Base-by-base conservation (phyloP, 2,113 vertebrate genomes). In the Urocolius indicus region DNA sequence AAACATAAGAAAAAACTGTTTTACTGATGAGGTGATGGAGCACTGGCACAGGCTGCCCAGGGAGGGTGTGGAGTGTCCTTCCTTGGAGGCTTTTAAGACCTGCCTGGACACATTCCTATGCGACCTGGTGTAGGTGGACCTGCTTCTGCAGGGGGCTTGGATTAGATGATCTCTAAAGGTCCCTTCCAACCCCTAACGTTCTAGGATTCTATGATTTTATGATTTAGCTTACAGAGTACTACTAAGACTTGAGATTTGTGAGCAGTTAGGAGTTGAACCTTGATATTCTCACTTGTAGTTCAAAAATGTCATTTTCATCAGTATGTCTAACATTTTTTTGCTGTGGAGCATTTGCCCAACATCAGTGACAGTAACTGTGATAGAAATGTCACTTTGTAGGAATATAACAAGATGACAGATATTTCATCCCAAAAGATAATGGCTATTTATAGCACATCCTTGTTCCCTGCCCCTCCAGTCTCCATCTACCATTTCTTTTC, bases 341-440 rank as follows among this genome's bases (percentile, higher is more conserved):
- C 85, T 84, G 46, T 74, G 66, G 43, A 96, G 80, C 61, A 74
- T 75, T 96, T 81, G 36, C 83, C 92, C 92, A 96, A 81, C 55
- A 84, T 85, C 85, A 71, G 49, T 89, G 90, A 95, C 86, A 92
- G 90, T 32, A 90, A 77, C 72, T 88, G 92, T 27, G 65, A 90
- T 13, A 92, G 87, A 96, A 93, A 72, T 81, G 68, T 90, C 93
- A 94, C 78, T 95, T 97, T 67, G n/a, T 71, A 81, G 61, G 52
- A 41, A 73, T 92, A 65, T 90, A 95, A 87, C 78, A 95, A 88
- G 71, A 93, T 74, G 93, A 95, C 82, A 94, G 87, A 59, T 76
- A 90, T 34, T 93, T 90, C 91, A 93, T 91, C 90, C 57, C 77
- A 89, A 78, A 85, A 88, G 23, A 74, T 49, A 93, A 13, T 9